Percentiles rank a stretch among this genome's conserved stretches.
Conservation (phyloP, 2,797 vertebrate genomes). For the Melanotaenia parkinsoni region DNA sequence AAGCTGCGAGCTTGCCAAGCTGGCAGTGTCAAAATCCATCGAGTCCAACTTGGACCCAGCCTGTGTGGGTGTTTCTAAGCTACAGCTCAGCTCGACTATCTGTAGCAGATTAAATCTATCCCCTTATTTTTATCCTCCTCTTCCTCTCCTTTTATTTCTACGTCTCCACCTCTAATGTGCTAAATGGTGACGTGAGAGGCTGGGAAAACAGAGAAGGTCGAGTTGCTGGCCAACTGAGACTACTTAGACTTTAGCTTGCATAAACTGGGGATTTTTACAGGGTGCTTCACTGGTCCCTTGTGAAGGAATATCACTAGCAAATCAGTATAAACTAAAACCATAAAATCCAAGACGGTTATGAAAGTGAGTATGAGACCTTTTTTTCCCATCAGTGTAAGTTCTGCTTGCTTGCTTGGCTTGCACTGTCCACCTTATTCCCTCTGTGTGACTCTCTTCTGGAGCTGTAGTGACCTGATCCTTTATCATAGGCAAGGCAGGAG, state of each 20-base stretch:
- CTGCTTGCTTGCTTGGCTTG: slow-evolving; percentile 28
- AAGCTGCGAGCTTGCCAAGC: slow-evolving; percentile 39
- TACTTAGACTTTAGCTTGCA: slow-evolving; percentile 36
- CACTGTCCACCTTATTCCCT: slow-evolving; percentile 14
- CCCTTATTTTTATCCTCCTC: slow-evolving; percentile 10
- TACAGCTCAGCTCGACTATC: slow-evolving; percentile 38
- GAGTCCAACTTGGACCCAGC: slow-evolving; percentile 36
- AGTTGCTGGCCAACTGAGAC: slow-evolving; percentile 40
- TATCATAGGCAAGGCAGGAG: slow-evolving; percentile 36
- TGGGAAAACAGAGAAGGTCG: slow-evolving; percentile 34
- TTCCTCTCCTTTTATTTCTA: slow-evolving; percentile 10
- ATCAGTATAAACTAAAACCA: slow-evolving; percentile 43
- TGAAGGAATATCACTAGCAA: slow-evolving; percentile 41
- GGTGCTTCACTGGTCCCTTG: slow-evolving; percentile 48
- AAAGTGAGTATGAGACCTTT: slow-evolving; percentile 21
- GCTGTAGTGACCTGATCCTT: slow-evolving; percentile 44
- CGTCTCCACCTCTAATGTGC: slow-evolving; percentile 4
- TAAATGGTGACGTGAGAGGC: slow-evolving; percentile 30
- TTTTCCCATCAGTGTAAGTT: slow-evolving; percentile 57
- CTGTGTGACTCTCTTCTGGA: slow-evolving; percentile 40
- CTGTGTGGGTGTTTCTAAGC: slow-evolving; percentile 38
- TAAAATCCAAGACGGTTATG: slow-evolving; percentile 33
- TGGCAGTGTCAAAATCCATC: slow-evolving; percentile 33
- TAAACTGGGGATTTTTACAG: slow-evolving; percentile 54
- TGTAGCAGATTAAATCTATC: slow-evolving; percentile 33